A percentile compares a stretch with the other conserved stretches of the same genome.
phyloP scores from a whole-genome alignment of 2,888 invertebrate genomes.

The Orthonevra nobilis region DNA sequence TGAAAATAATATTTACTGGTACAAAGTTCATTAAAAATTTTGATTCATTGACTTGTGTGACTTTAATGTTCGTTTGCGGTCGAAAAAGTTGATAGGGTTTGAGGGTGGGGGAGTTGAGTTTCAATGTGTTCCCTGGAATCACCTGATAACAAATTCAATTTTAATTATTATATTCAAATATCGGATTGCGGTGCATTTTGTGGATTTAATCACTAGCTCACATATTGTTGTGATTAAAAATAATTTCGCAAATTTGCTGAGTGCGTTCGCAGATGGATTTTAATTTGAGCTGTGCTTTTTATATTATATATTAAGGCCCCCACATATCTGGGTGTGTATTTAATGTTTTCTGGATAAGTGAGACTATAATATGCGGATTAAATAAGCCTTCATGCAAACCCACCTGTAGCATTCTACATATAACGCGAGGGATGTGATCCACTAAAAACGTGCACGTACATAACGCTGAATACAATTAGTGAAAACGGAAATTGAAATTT shows the following conservation, averaged over 20 bases:
- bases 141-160: slow-evolving; percentile 38
- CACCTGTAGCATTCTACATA: no score
- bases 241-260: slow-evolving; percentile 1
- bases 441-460: no score
- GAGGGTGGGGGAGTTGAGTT: background rate
- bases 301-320: no score
- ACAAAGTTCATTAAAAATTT: slow-evolving; percentile 31
- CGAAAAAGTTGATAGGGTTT: background rate
- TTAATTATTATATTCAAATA: slow-evolving; percentile 20
- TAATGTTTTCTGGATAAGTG: no score
- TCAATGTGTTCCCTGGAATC: background rate
- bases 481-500: no score
- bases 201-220: background rate
- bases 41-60: slow-evolving; percentile 30
- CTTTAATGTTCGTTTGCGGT: slow-evolving; percentile 27
- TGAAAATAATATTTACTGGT: background rate
- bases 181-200: slow-evolving; percentile 2
- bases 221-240: slow-evolving; percentile 15
- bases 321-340: no score
- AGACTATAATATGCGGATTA: no score
- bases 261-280: background rate
- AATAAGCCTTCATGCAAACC: no score
- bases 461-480: no score
- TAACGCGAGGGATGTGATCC: no score
- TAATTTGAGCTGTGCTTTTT: no score